Conservation (phyloP, 1,140 invertebrate genomes). For the Lasioglossum albipes region DNA sequence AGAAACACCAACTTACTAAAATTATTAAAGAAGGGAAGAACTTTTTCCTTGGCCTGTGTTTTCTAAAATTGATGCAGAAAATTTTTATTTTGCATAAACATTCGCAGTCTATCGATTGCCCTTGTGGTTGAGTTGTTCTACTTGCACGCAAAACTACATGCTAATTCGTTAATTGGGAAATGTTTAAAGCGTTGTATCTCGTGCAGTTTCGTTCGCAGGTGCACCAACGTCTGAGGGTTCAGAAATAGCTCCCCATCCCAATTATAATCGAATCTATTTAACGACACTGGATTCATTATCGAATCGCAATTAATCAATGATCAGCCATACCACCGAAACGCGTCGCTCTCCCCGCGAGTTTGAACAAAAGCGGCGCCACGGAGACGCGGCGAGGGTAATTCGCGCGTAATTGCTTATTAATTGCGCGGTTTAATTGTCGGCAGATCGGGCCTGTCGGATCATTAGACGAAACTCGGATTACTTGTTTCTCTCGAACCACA, state of each 20-base stretch:
- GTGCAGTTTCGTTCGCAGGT: no score
- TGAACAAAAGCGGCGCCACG: not conserved
- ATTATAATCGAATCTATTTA: not conserved
- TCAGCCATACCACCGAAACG: not conserved
- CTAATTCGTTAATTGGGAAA: no score
- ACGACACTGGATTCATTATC: not conserved
- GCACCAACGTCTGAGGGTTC: not conserved
- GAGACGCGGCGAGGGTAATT: not conserved
- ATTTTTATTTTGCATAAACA: no score
- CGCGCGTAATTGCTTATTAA: slow-evolving; percentile 38
- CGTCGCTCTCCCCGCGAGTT: not conserved
- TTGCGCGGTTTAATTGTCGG: slow-evolving; percentile 18
- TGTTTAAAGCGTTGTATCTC: no score
- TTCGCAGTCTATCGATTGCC: no score
- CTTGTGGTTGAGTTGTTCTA: no score
- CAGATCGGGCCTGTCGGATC: slow-evolving; percentile 1
- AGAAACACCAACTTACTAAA: no score
- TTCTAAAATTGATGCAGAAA: no score
- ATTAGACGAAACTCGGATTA: slow-evolving; percentile 19
- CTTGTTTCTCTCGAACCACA: slow-evolving; percentile 21
- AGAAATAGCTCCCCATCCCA: not conserved
- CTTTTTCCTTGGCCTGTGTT: no score
- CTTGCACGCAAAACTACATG: no score
- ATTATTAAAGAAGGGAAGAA: no score
- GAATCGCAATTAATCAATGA: slow-evolving; percentile 1